Base-by-base conservation (phyloP, 2,888 invertebrate genomes). In the Subacronicta megacephala region DNA sequence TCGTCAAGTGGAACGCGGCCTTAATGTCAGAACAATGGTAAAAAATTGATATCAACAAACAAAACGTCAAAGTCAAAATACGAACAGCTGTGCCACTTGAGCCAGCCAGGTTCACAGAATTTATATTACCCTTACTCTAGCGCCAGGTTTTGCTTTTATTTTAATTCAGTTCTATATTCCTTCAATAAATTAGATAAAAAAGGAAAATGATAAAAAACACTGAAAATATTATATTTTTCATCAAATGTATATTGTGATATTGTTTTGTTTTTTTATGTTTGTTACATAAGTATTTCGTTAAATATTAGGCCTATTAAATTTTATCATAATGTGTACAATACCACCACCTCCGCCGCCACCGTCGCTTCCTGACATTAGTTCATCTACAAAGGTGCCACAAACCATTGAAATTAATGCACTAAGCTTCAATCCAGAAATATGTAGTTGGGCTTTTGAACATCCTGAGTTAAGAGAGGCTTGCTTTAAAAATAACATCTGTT, bases 381-480 rank as follows among this genome's bases (percentile, higher is more conserved):
- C 69, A 37, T 23, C 71, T 7, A 54, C 52, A 15, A 68, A 75
- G 26, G 58, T 63, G 0, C 29, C 57, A 10, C 66, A 63, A 50
- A 62, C 45, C 18, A 51, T 49, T 20, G 60, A 63, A 26, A 69
- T 53, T 29, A 72, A 73, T 45, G 55, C 49, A 52, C 52, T 40
- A 6, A 52, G 33, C 23, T 54, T 75, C 43, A 73, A 77, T 56
- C 81, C 85, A 16, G 80, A 87, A 52, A 88, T 94, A 64, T 96
- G 95, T 77, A 77, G 86, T 38, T 96, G 96, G 96, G 95, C 96
- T 0, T 65, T 86, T 36, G 83, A 90, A 2, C 88, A 95, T 73
- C 95, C 95, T 1, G 95, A 96, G 56, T 55, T 96, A 4, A 90
- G 94, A 72, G 95, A 95, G 80, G 93, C 95, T 0, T 96, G 96